phyloP scores from a whole-genome alignment of 2,797 vertebrate species.

The Arrhamphus sclerolepis region DNA sequence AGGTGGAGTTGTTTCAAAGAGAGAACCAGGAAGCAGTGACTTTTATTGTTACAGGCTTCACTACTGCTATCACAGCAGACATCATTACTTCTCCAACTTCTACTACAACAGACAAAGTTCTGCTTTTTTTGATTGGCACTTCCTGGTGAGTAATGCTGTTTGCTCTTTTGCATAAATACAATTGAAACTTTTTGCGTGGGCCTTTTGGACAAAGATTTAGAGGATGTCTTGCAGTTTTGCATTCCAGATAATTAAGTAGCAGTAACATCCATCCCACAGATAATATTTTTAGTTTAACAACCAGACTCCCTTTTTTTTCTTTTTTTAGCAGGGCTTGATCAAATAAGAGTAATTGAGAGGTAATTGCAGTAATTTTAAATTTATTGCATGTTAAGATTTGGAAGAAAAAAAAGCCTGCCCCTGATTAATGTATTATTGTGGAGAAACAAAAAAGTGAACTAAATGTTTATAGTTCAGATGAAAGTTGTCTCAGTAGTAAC shows the following conservation, averaged over 20 bases:
- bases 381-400: no score
- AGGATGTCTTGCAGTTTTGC: background rate
- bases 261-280: background rate
- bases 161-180: slow-evolving; percentile 6
- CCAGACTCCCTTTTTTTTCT: no score
- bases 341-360: no score
- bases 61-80: slow-evolving; percentile 3
- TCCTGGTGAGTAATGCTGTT: slow-evolving; percentile 66
- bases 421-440: background rate
- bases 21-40: slow-evolving; percentile 66
- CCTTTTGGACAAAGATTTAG: background rate
- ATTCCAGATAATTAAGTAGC: background rate
- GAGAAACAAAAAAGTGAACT: no score
- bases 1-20: slow-evolving; percentile 43
- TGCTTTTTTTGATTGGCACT: slow-evolving; percentile 45
- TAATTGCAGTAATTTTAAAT: no score
- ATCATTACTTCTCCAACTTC: slow-evolving; percentile 9
- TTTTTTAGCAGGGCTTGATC: no score
- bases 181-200: background rate
- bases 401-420: background rate
- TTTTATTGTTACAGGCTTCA: slow-evolving; percentile 46
- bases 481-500: slow-evolving; percentile 20
- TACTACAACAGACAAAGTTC: slow-evolving; percentile 39
- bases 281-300: background rate
- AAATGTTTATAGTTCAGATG: background rate